Evolutionary conservation across 1,140 invertebrate genomes (phyloP).

Genomic region (Lineus longissimus): DNA sequence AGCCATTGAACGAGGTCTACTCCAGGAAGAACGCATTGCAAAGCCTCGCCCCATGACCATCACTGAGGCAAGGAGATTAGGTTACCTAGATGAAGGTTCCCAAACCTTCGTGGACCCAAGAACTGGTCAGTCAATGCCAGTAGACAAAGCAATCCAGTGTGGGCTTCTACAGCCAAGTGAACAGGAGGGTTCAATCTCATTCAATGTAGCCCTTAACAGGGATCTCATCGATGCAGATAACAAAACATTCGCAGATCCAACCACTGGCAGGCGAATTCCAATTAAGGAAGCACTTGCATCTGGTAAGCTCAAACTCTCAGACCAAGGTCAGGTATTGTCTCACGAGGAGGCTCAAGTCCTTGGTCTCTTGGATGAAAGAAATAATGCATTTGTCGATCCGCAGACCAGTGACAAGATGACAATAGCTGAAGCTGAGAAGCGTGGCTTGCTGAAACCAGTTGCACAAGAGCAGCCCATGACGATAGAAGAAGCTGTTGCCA

Average conservation of each 20-base stretch:
- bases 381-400: conserved; percentile 40
- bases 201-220: conserved; percentile 66
- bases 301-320: not conserved
- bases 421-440: conserved; percentile 58
- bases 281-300: conserved; percentile 28
- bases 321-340: not conserved
- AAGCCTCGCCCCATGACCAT: conserved; percentile 28
- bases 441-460: conserved; percentile 47
- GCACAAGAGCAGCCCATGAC: conserved; percentile 55
- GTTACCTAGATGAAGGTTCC: conserved; percentile 65
- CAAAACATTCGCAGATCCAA: conserved; percentile 68
- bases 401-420: conserved; percentile 49
- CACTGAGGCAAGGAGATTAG: conserved; percentile 37
- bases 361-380: conserved; percentile 39
- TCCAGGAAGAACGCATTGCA: conserved; percentile 66
- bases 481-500: conserved; percentile 74
- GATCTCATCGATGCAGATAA: conserved; percentile 74
- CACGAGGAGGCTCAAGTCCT: conserved; percentile 37
- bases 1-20: conserved; percentile 68
- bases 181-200: not conserved
- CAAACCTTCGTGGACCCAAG: conserved; percentile 77
- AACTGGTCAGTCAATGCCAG: conserved; percentile 68
- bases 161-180: conserved; percentile 47
- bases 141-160: conserved; percentile 74
- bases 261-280: conserved; percentile 57